phyloP scores from a whole-genome alignment of 2,888 invertebrate species.

The Chaetogeoica ovagalla region DNA sequence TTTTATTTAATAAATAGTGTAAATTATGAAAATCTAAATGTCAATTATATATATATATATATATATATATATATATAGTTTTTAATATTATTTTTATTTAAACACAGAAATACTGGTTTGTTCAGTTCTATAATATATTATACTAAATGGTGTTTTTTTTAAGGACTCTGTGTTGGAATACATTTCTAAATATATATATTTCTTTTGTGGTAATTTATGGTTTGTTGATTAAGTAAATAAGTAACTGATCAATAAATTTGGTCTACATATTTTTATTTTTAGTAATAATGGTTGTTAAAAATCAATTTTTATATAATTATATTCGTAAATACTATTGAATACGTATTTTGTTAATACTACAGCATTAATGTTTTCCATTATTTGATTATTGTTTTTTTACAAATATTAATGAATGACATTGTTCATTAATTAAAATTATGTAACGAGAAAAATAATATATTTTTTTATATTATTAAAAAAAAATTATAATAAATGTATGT shows the following conservation, averaged over 20 bases:
- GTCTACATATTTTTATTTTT: not conserved
- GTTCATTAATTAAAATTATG: not conserved
- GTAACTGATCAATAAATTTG: not conserved
- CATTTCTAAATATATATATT: not conserved
- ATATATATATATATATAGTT: not conserved
- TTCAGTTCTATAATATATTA: conserved; percentile 8
- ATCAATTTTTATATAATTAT: not conserved
- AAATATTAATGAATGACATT: not conserved
- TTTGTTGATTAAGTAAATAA: conserved; percentile 3
- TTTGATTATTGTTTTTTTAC: not conserved
- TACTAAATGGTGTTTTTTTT: conserved; percentile 40
- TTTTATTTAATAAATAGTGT: conserved; percentile 1
- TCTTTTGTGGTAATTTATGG: conserved; percentile 6
- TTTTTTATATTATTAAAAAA: not conserved
- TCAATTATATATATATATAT: not conserved
- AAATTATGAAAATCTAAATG: not conserved
- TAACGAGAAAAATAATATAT: not conserved
- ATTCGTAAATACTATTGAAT: not conserved
- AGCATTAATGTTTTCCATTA: not conserved
- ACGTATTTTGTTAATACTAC: not conserved
- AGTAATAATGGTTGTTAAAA: not conserved
- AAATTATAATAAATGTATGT: not conserved
- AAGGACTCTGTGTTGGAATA: conserved; percentile 14
- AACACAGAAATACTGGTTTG: not conserved
- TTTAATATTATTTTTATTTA: conserved; percentile 1